Evolutionary conservation across 2,113 vertebrate species (phyloP).

Genomic region (Pampusana beccarii): DNA sequence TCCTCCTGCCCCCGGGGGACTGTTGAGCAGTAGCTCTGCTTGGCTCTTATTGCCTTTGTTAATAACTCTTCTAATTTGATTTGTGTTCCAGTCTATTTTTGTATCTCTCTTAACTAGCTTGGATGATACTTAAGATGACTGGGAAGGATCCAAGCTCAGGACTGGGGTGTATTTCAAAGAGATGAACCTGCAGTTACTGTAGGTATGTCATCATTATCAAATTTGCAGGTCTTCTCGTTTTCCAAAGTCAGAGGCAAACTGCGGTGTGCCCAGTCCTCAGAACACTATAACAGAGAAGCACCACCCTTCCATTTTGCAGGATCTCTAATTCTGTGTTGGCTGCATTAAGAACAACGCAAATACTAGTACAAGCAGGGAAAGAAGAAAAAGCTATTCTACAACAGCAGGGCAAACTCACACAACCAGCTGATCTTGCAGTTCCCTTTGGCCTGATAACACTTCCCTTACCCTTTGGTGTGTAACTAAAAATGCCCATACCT

Average conservation of each 20-base stretch:
- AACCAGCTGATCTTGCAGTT: not conserved
- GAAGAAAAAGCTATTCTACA: not conserved
- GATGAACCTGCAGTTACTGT: not conserved
- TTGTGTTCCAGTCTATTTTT: conserved; percentile 15
- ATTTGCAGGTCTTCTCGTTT: not conserved
- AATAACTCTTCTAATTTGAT: conserved; percentile 15
- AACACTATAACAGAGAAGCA: not conserved
- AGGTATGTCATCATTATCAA: not conserved
- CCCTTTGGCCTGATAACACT: not conserved
- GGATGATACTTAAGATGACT: not conserved
- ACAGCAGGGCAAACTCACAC: not conserved
- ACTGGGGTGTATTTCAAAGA: not conserved
- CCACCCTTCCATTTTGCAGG: not conserved
- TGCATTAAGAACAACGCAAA: not conserved
- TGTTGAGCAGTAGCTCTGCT: not conserved
- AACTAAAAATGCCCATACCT: not conserved
- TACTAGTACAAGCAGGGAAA: not conserved
- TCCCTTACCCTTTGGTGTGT: not conserved
- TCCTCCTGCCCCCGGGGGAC: not conserved
- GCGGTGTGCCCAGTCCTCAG: not conserved
- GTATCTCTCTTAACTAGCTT: not conserved
- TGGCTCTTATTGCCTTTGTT: not conserved
- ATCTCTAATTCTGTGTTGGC: not conserved
- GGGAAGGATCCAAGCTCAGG: not conserved
- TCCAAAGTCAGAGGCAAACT: not conserved